Percentiles rank a stretch among this genome's conserved stretches.
These are phyloP conservation scores for Heterodera schachtii DNA, from an alignment of 1,140 invertebrate genomes.

Conservation along the genomic window DNA sequence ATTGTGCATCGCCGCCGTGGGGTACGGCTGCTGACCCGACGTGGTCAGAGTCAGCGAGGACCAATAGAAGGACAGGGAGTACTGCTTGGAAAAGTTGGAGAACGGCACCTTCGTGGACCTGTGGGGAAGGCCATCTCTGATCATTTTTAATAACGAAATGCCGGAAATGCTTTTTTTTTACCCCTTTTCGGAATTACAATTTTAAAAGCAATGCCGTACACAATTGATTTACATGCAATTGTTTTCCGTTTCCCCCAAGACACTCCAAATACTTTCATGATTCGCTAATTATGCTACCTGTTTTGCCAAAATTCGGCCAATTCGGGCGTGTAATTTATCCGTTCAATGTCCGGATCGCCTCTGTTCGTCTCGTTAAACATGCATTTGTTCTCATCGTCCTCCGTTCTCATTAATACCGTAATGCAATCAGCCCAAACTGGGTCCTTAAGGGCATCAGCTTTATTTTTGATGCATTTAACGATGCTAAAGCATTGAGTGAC, in stretches of 20 bases:
- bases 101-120: conserved; percentile 27
- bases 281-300: conserved; percentile 18
- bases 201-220: too few relatives aligned
- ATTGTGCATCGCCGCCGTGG: conserved; percentile 44
- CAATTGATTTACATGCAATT: too few relatives aligned
- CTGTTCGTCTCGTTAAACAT: conserved; percentile 40
- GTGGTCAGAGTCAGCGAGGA: conserved; percentile 90
- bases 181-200: too few relatives aligned
- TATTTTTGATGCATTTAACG: not conserved
- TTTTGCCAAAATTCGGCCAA: conserved; percentile 42
- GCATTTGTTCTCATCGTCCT: conserved; percentile 31
- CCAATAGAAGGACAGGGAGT: conserved; percentile 86
- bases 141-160: too few relatives aligned
- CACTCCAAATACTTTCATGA: too few relatives aligned
- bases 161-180: not conserved
- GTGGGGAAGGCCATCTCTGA: too few relatives aligned
- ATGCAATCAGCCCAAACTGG: conserved; percentile 47
- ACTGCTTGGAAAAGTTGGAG: conserved; percentile 62
- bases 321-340: conserved; percentile 34
- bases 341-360: conserved; percentile 34
- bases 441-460: conserved; percentile 9
- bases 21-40: conserved; percentile 73
- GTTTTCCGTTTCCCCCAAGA: too few relatives aligned
- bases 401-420: conserved; percentile 31
- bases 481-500: not conserved